Evolutionary conservation across 2,888 invertebrate species (phyloP), one percentile per base, ranked within the genome.

Genomic region (Itoplectis maculator): DNA sequence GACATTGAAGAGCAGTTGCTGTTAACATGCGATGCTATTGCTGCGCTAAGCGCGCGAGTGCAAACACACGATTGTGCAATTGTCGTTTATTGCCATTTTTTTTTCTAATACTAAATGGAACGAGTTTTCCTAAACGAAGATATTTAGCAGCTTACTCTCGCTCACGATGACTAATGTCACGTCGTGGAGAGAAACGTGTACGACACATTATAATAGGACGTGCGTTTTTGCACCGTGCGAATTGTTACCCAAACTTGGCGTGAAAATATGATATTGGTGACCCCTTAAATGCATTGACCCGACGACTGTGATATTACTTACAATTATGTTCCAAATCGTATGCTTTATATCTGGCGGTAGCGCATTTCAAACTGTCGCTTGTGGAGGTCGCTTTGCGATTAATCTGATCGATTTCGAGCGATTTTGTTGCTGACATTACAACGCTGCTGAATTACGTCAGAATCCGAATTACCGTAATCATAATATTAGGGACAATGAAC

Each of bases 11-110:
- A 70, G 77, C n/a, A 77, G 79, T 69, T 66, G 79, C 68, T 40
- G 54, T 23, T 37, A 56, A 40, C n/a, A n/a, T 0, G 65, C 37
- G 47, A 45, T 59, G 70, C 79, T 45, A 65, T 83, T 84, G 86
- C 86, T 74, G 86, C 86, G 82, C 81, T 61, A 29, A 61, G 84
- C 84, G 86, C 86, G 84, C 84, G 81, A 83, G 51, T 54, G 76
- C 66, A 56, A 37, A 54, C 37, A 69, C 23, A 77, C 20, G 37
- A 68, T 61, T 40, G 54, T 61, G 74, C 65, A 56, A 63, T 73
- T 74, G 74, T 74, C 65, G 66, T 78, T 81, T 73, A 82, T 76
- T 69, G 78, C 51, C 81, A 79, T 83, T 76, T 29, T 79, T 29
- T 79, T 79, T 13, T 79, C 73, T 47, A 61, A 54, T 72, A 59